Percentiles rank a stretch among this genome's conserved stretches.
Conservation (phyloP, 2,113 vertebrate genomes). For the Pedetes capensis region DNA sequence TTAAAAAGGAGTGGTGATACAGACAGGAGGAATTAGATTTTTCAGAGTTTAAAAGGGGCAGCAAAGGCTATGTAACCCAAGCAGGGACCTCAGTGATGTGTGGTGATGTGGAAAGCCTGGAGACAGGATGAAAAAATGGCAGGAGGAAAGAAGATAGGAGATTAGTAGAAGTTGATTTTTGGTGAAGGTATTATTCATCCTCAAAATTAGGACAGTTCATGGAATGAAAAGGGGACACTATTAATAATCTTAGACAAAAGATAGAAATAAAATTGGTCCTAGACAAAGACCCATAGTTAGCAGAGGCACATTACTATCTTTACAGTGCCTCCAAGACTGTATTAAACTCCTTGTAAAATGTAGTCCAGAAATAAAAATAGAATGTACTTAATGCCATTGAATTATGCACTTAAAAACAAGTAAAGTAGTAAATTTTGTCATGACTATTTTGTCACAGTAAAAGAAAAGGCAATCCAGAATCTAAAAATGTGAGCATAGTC, state of each 20-base stretch:
- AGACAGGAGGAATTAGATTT: neutral
- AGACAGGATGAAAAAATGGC: neutral
- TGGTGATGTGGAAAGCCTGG: neutral
- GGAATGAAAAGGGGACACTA: neutral
- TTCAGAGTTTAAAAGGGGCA: neutral
- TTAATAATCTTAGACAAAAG: neutral
- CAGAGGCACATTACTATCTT: neutral
- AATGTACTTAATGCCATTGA: neutral
- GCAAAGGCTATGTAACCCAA: neutral
- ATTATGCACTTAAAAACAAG: neutral
- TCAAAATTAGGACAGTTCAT: neutral
- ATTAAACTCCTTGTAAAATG: neutral
- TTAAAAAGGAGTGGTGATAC: neutral
- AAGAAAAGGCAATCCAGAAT: neutral
- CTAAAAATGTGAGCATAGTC: neutral
- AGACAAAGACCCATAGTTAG: neutral
- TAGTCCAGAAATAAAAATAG: neutral
- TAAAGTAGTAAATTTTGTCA: neutral
- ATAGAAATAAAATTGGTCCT: neutral
- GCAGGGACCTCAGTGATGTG: fast-evolving
- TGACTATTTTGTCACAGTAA: neutral
- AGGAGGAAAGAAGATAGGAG: neutral
- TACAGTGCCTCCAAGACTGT: neutral
- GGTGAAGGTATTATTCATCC: neutral
- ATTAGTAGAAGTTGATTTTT: neutral